Conservation (phyloP, 2,113 vertebrate genomes). For the Cyphomyrus discorhynchus region DNA sequence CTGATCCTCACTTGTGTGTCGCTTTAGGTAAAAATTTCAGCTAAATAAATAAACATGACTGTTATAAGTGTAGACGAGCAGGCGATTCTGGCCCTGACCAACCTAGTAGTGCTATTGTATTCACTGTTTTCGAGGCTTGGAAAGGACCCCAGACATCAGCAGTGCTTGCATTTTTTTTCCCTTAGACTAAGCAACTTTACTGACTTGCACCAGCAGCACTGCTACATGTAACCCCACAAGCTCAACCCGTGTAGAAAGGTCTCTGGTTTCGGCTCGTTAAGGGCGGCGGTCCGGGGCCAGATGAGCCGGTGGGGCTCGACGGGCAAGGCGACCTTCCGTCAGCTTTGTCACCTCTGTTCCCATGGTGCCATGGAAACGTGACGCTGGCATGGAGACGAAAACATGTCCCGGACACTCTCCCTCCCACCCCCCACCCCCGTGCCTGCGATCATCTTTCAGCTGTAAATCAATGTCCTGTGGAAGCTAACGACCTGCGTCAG, state of each 20-base stretch:
- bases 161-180: slow-evolving; percentile 7
- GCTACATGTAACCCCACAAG: neutral
- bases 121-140: neutral
- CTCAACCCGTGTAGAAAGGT: neutral
- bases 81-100: neutral
- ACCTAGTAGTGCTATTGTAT: neutral
- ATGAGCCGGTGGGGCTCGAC: neutral
- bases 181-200: slow-evolving; percentile 5
- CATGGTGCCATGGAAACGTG: neutral
- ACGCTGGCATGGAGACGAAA: slow-evolving; percentile 10
- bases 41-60: neutral
- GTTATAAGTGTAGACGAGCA: neutral
- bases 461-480: neutral
- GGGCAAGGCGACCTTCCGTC: neutral
- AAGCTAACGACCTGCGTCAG: neutral
- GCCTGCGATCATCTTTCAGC: neutral
- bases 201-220: neutral
- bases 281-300: neutral
- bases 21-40: neutral
- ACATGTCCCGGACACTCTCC: neutral
- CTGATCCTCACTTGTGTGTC: neutral
- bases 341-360: neutral
- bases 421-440: too few species aligned
- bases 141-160: neutral
- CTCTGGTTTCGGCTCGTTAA: neutral